A percentile compares a stretch with the other conserved stretches of the same genome.
Evolutionary conservation across 1,140 invertebrate genomes (phyloP).

Genomic region (Papilio aristodemus): DNA sequence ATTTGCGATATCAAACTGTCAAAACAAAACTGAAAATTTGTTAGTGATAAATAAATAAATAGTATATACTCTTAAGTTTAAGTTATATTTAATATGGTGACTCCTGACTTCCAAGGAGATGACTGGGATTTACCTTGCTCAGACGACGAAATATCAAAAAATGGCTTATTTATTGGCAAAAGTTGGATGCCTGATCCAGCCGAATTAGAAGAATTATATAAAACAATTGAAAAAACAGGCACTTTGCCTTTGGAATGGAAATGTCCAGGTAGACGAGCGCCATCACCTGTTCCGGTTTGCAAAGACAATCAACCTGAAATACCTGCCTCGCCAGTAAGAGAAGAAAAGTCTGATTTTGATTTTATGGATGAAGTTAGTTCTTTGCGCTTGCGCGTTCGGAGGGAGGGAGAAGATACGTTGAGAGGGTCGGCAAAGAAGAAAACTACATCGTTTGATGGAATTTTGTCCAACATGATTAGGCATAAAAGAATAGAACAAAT

Average conservation of each 20-base stretch:
- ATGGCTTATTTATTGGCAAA: conserved; percentile 62
- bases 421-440: conserved; percentile 89
- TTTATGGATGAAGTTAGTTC: conserved; percentile 88
- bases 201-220: conserved; percentile 82
- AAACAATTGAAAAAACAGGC: conserved; percentile 80
- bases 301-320: conserved; percentile 72
- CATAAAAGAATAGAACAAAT: conserved; percentile 84
- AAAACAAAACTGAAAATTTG: too few relatives aligned
- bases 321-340: conserved; percentile 72
- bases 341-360: conserved; percentile 87
- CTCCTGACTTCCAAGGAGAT: conserved; percentile 73
- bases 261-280: conserved; percentile 83
- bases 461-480: conserved; percentile 86
- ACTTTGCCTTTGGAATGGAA: conserved; percentile 83
- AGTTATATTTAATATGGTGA: too few relatives aligned
- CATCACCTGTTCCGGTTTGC: conserved; percentile 74
- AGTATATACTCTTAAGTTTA: too few relatives aligned
- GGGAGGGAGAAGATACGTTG: conserved; percentile 83
- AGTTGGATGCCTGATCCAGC: conserved; percentile 74
- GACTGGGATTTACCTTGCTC: conserved; percentile 82
- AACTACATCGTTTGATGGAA: conserved; percentile 87
- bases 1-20: too few relatives aligned
- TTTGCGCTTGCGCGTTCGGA: conserved; percentile 82
- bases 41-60: too few relatives aligned
- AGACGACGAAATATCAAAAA: conserved; percentile 81